These are phyloP conservation scores for Phylloscopus trochilus DNA, from an alignment of 2,113 vertebrate species.

Conservation along the genomic window DNA sequence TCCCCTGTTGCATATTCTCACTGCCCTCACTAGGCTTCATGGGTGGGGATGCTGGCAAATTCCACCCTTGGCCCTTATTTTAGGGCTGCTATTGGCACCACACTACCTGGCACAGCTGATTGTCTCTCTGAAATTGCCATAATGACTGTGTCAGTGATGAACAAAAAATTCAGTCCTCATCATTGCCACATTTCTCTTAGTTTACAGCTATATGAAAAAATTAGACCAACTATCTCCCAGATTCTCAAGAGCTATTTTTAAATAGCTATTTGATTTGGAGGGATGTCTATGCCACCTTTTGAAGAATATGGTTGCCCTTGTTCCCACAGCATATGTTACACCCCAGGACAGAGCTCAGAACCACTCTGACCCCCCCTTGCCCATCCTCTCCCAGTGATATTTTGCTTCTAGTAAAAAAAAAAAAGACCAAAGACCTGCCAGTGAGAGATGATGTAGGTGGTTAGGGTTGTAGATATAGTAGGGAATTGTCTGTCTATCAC, in stretches of 20 bases:
- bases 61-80: neutral
- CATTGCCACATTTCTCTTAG: neutral
- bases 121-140: neutral
- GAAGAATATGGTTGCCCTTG: neutral
- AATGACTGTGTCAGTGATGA: neutral
- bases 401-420: neutral
- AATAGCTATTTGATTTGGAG: neutral
- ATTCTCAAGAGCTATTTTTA: neutral
- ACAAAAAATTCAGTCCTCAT: neutral
- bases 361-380: neutral
- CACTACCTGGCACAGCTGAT: neutral
- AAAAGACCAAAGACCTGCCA: neutral
- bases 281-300: neutral
- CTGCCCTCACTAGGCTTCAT: neutral
- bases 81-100: neutral
- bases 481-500: constrained; percentile 74
- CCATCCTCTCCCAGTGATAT: neutral
- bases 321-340: neutral
- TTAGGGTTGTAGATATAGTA: constrained; percentile 16
- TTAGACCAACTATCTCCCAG: neutral
- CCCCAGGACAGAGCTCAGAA: neutral
- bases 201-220: neutral
- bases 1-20: neutral
- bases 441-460: neutral
- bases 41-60: neutral